A percentile compares a stretch with the other conserved stretches of the same genome.
These are phyloP conservation scores for Acanthaster planci DNA, from an alignment of 35 echinoderm and acorn worm genomes.

Conservation along the genomic window DNA sequence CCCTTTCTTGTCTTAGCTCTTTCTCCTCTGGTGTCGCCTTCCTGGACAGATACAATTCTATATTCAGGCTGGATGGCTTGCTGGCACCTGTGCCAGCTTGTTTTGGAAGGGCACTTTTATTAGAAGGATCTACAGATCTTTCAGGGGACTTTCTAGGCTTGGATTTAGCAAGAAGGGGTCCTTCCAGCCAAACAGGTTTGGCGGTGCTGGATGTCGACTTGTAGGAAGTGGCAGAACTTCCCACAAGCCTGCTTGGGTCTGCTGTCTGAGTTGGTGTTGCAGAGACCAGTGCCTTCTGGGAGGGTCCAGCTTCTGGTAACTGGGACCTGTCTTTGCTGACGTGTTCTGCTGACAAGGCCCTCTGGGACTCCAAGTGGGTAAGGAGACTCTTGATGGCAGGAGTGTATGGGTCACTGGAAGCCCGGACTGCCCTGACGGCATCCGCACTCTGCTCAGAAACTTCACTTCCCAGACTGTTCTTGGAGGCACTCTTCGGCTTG, in stretches of 20 bases:
- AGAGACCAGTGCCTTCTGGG: neutral
- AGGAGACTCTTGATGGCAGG: constrained; percentile 39
- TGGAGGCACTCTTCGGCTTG: neutral
- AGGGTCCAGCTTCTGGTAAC: neutral
- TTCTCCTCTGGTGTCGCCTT: neutral
- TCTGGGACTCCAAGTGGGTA: constrained; percentile 3
- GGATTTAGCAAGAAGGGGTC: constrained; percentile 11
- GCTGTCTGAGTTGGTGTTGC: neutral
- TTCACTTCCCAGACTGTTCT: constrained; percentile 29
- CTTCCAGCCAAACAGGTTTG: constrained; percentile 17
- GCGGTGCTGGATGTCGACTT: neutral
- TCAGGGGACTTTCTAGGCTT: neutral
- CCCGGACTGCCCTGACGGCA: constrained; percentile 33
- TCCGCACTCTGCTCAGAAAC: constrained; percentile 11
- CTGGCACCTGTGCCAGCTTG: neutral
- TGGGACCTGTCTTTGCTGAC: constrained; percentile 1
- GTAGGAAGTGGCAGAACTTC: neutral
- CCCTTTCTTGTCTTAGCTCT: neutral
- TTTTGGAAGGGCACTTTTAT: neutral
- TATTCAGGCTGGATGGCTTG: neutral
- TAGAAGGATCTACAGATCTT: neutral
- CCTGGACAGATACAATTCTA: constrained; percentile 6
- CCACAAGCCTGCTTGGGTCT: neutral
- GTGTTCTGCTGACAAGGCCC: neutral
- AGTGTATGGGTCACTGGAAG: constrained; percentile 48